Percentiles rank a stretch among this genome's conserved stretches.
Conservation (phyloP, 2,888 invertebrate species). For the Latrodectus hesperus region DNA sequence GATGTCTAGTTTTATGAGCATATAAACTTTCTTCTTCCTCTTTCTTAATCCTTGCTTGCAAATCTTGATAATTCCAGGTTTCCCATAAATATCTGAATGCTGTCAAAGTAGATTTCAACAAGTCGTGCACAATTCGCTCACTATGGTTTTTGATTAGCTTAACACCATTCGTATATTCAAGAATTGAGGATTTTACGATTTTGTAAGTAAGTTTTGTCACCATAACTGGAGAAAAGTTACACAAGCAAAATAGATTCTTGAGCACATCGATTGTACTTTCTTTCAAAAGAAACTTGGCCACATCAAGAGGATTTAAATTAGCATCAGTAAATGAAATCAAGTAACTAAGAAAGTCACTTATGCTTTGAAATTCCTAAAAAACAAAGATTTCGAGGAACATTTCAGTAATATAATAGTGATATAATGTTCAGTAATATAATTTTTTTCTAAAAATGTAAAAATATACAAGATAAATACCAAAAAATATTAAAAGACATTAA, state of each 20-base stretch:
- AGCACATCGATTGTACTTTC: background rate
- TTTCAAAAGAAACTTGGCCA: conserved; percentile 8
- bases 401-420: no score
- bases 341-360: conserved; percentile 25
- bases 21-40: conserved; percentile 84
- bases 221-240: background rate
- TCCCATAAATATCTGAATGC: conserved; percentile 35
- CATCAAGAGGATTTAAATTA: conserved; percentile 6
- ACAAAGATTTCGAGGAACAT: background rate
- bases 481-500: background rate
- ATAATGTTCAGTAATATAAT: background rate
- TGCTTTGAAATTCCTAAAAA: conserved; percentile 12
- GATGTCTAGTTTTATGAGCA: conserved; percentile 73
- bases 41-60: conserved; percentile 81
- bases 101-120: conserved; percentile 77
- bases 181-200: conserved; percentile 45
- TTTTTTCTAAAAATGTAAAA: no score
- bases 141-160: background rate
- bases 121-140: conserved; percentile 74
- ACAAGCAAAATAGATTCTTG: conserved; percentile 12
- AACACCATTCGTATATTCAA: conserved; percentile 44
- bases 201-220: conserved; percentile 45
- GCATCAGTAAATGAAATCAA: conserved; percentile 8
- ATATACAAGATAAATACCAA: background rate
- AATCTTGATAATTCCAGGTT: conserved; percentile 86